Evolutionary conservation across 2,113 vertebrate species (phyloP), one percentile per base, ranked within the genome.

Genomic region (Heteronetta atricapilla): DNA sequence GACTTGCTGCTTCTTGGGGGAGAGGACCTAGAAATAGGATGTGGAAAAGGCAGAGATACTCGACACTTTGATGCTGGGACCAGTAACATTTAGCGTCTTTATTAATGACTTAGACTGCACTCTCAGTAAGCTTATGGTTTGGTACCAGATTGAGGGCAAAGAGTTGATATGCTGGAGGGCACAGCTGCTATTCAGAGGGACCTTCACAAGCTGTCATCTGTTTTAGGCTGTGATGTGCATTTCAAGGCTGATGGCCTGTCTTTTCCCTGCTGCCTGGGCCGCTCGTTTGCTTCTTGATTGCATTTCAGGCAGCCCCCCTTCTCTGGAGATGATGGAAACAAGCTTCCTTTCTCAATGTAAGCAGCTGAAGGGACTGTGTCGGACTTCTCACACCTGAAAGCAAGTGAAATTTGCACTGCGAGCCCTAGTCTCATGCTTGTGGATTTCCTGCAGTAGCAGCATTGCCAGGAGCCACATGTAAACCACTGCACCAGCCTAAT

Each of bases 61-160:
- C 25, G 31, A 10, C 28, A 22, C 68, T 75, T 72, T 79, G 25
- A 31, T 31, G 8, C 33, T 23, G 44, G 29, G 26, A 85, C 42
- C 34, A 53, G 23, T 63, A 59, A 63, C 26, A 5, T 72, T 84
- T 60, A 33, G 3, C 42, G 48, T 21, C 25, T 28, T 89, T 87
- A 60, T 82, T 33, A 79, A 52, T 34, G 58, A 34, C 25, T 84
- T 72, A 34, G 42, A 34, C 22, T 28, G 6, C 13, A 9, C 25
- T 64, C 36, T 63, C 20, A 26, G 38, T 0, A 0, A 75, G 19
- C 33, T 36, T 80, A 19, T 59, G 44, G 50, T 17, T 17, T 0
- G 2, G 25, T 26, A 33, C 5, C 63, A 75, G 42, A 34, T 3
- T 36, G 52, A 34, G 31, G 55, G 36, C 59, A 86, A 33, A 26